A percentile compares a stretch with the other conserved stretches of the same genome.
Conservation (phyloP, 2,113 vertebrate species). For the Poeciliopsis occidentalis region DNA sequence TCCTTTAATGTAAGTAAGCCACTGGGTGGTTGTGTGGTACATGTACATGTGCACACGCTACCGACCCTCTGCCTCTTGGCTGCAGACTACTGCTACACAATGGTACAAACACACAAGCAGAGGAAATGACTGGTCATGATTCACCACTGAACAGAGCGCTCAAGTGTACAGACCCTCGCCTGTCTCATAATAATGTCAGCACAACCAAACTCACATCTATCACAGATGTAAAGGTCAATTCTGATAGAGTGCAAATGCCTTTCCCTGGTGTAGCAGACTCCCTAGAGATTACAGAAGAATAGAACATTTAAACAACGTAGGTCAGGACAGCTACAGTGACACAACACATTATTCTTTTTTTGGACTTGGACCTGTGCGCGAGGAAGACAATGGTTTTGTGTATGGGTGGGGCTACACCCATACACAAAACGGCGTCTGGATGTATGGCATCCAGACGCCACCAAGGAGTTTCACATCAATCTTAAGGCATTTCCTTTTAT, state of each 20-base stretch:
- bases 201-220: slow-evolving; percentile 26
- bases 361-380: slow-evolving; percentile 29
- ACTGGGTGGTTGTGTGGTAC: slow-evolving; percentile 3
- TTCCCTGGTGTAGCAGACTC: slow-evolving; percentile 37
- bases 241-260: slow-evolving; percentile 48
- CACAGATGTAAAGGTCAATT: slow-evolving; percentile 62
- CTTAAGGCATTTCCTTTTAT: slow-evolving; percentile 51
- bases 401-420: slow-evolving; percentile 41
- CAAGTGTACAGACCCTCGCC: slow-evolving; percentile 17
- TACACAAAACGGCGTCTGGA: no score
- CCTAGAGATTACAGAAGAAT: slow-evolving; percentile 53
- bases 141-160: slow-evolving; percentile 35
- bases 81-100: slow-evolving; percentile 26
- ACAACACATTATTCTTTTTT: slow-evolving; percentile 38
- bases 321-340: neutral
- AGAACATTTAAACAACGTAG: slow-evolving; percentile 57
- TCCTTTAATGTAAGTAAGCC: slow-evolving; percentile 25
- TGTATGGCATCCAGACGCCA: slow-evolving; percentile 13
- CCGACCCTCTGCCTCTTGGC: slow-evolving; percentile 39
- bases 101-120: slow-evolving; percentile 42
- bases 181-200: slow-evolving; percentile 28
- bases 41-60: slow-evolving; percentile 5
- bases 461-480: slow-evolving; percentile 41
- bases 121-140: slow-evolving; percentile 52
- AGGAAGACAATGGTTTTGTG: slow-evolving; percentile 53